Evolutionary conservation across 2,797 vertebrate genomes (phyloP), one percentile per base, ranked within the genome.

Genomic region (Halcyon badia): DNA sequence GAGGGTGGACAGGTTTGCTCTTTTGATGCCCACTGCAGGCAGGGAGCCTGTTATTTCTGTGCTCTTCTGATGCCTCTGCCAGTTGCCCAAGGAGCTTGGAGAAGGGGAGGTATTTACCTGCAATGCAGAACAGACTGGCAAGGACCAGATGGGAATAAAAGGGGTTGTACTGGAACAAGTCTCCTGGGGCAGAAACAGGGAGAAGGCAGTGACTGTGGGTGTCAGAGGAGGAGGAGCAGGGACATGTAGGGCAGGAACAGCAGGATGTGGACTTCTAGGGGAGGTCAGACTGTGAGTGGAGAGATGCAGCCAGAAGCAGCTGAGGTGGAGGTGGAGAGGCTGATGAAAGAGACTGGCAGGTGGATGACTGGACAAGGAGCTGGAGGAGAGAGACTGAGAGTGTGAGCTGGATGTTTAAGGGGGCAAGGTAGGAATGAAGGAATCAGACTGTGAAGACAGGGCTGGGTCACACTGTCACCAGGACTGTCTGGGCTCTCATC

Each of bases 1-100:
- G 25, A 41, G 41, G 31, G 26, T 52, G 60, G 68, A 52, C 0
- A 0, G 41, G 25, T 61, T 81, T 71, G 10, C 65, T 18, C 0
- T 1, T 73, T 71, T 68, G 28, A 61, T 79, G 71, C 52, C 33
- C 33, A 66, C 2, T 80, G 65, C 31, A 80, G 57, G 57, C 6
- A 57, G 41, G 49, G 54, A 65, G 9, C 14, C 24, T 18, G 2
- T 51, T 66, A 30, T 65, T 83, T 57, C 49, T 76, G 11, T 62
- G 17, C 31, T 75, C 5, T 75, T 41, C 24, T 39, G 24, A 24
- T 61, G 14, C 25, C 31, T 81, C 61, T 79, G 6, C n/a, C 35
- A 3, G 37, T 57, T 79, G 37, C 24, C 26, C 46, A 69, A 58
- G n/a, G 20, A 73, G 39, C 57, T 49, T 24, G 4, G 30, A 83